These are phyloP conservation scores for Drosophila takahashii DNA, from an alignment of 1,140 invertebrate genomes.

Conservation along the genomic window DNA sequence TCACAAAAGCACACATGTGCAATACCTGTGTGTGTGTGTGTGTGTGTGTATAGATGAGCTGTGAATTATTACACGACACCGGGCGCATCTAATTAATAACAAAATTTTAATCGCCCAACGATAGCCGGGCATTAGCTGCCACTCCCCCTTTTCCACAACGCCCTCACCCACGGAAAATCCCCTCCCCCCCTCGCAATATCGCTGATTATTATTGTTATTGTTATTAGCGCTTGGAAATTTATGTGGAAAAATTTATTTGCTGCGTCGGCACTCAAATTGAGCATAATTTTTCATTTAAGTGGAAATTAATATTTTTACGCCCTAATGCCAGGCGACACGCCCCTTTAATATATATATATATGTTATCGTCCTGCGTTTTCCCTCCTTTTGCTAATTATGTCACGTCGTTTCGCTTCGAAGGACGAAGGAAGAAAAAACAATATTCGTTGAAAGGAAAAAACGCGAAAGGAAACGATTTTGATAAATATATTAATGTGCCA, in stretches of 20 bases:
- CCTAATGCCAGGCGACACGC: constrained; percentile 40
- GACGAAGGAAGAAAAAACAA: constrained; percentile 16
- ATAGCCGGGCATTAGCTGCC: constrained; percentile 57
- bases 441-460: constrained; percentile 22
- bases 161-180: neutral
- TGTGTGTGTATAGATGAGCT: constrained; percentile 17
- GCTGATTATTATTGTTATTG: constrained; percentile 82
- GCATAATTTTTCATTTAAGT: constrained; percentile 83
- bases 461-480: constrained; percentile 21
- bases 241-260: constrained; percentile 73
- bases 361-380: too few species aligned
- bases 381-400: constrained; percentile 63
- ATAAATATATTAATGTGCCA: constrained; percentile 41
- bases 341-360: neutral
- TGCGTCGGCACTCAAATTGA: constrained; percentile 66
- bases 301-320: constrained; percentile 80
- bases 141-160: neutral
- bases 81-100: constrained; percentile 75
- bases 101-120: constrained; percentile 75
- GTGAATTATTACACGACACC: constrained; percentile 69
- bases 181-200: constrained; percentile 29
- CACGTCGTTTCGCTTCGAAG: constrained; percentile 57
- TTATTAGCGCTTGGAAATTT: constrained; percentile 74
- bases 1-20: constrained; percentile 16
- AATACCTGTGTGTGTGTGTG: constrained; percentile 5